phyloP scores from a whole-genome alignment of 1,140 invertebrate genomes.

The Bemisia tabaci region DNA sequence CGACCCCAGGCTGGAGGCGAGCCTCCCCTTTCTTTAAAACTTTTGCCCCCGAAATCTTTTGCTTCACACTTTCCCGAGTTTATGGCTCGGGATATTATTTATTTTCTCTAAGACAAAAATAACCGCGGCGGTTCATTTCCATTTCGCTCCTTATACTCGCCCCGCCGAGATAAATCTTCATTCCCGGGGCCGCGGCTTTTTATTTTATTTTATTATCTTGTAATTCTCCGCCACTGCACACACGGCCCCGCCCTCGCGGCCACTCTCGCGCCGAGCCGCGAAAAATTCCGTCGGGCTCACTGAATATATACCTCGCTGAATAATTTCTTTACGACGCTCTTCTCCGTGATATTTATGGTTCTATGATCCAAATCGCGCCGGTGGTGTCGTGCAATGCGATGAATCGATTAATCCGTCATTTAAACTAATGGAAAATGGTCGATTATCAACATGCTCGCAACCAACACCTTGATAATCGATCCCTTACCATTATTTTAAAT shows the following conservation, averaged over 20 bases:
- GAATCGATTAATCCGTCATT: too few species aligned
- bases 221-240: neutral
- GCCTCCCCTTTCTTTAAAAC: neutral
- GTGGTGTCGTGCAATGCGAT: too few species aligned
- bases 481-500: too few species aligned
- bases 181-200: neutral
- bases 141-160: neutral
- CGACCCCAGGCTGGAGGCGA: neutral
- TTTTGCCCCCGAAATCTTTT: neutral
- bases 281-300: neutral
- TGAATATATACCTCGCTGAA: too few species aligned
- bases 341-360: neutral
- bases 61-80: neutral
- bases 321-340: neutral
- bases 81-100: neutral
- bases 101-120: neutral
- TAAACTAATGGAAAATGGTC: too few species aligned
- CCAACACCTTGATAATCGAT: too few species aligned
- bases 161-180: neutral
- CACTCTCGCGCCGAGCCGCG: too few species aligned
- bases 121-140: neutral
- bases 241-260: too few species aligned
- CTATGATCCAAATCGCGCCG: neutral
- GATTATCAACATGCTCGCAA: too few species aligned
- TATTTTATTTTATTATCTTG: slow-evolving; percentile 1